Evolutionary conservation across 2,888 invertebrate genomes (phyloP).

Genomic region (Ptilodon capucinus): DNA sequence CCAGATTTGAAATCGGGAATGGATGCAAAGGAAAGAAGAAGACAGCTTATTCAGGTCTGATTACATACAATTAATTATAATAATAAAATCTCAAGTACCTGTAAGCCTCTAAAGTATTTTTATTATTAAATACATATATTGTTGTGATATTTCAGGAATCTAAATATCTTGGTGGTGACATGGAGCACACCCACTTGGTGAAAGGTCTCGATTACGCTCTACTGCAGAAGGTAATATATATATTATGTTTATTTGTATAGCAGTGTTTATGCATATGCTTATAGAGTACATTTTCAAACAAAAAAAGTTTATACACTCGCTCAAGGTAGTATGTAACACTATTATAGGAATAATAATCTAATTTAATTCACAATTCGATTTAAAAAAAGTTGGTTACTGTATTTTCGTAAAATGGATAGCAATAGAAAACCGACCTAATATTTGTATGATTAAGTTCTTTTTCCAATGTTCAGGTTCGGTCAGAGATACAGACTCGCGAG

Average conservation of each 20-base stretch:
- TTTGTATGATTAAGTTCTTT: background rate
- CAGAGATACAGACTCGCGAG: conserved; percentile 91
- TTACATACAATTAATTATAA: background rate
- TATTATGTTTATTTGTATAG: background rate
- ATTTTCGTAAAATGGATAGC: too few relatives aligned
- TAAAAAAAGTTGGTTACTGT: too few relatives aligned
- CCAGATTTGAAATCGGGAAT: conserved; percentile 97
- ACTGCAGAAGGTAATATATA: conserved; percentile 84
- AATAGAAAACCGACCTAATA: too few relatives aligned
- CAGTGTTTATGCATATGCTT: too few relatives aligned
- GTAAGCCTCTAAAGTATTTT: too few relatives aligned
- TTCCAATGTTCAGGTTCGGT: conserved; percentile 87
- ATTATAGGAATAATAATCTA: too few relatives aligned
- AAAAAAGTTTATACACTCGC: too few relatives aligned
- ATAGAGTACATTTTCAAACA: too few relatives aligned
- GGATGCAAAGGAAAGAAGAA: conserved; percentile 96
- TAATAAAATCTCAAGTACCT: too few relatives aligned
- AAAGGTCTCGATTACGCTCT: conserved; percentile 93
- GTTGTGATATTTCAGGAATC: conserved; percentile 88
- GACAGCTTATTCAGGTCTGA: conserved; percentile 92
- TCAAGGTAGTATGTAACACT: too few relatives aligned
- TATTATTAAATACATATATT: too few relatives aligned
- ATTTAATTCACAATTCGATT: too few relatives aligned
- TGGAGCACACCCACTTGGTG: conserved; percentile 99
- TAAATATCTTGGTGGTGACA: conserved; percentile 99